phyloP scores from a whole-genome alignment of 2,888 invertebrate genomes.

The Lepidochrysops patricia region DNA sequence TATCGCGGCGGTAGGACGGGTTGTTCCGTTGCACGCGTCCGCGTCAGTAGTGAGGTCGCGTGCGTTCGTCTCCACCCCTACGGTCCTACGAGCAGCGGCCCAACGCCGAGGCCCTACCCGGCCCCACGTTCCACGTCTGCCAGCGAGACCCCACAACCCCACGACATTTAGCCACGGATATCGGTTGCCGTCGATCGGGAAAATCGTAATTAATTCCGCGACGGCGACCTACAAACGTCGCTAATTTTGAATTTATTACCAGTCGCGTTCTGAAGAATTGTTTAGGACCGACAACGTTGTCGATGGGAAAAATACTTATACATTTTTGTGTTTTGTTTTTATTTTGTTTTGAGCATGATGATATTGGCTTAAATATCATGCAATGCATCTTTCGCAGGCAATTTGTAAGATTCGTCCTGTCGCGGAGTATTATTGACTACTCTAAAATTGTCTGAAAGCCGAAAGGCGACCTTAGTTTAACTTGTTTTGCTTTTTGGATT shows the following conservation, averaged over 20 bases:
- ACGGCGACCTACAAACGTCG: constrained; percentile 23
- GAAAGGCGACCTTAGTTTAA: too few relatives aligned
- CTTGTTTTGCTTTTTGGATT: too few relatives aligned
- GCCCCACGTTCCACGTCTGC: too few relatives aligned
- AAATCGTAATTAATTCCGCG: constrained; percentile 41
- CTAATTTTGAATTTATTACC: neutral
- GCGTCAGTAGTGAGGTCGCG: constrained; percentile 50
- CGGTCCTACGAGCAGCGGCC: constrained; percentile 25
- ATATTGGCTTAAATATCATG: too few relatives aligned
- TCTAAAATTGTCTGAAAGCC: too few relatives aligned
- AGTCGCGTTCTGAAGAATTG: neutral
- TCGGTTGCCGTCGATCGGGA: constrained; percentile 44
- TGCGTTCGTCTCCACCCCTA: constrained; percentile 36
- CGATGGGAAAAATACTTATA: too few relatives aligned
- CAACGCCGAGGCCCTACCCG: neutral
- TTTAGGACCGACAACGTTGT: neutral
- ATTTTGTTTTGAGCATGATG: too few relatives aligned
- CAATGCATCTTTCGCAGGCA: too few relatives aligned
- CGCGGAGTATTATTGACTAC: too few relatives aligned
- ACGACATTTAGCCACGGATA: constrained; percentile 40
- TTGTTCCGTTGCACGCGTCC: constrained; percentile 20
- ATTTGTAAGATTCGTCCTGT: too few relatives aligned
- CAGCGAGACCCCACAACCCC: neutral
- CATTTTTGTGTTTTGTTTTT: too few relatives aligned
- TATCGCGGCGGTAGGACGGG: neutral